Percentiles rank a stretch among this genome's conserved stretches.
Conservation (phyloP, 2,797 vertebrate genomes). For the Pterois miles region DNA sequence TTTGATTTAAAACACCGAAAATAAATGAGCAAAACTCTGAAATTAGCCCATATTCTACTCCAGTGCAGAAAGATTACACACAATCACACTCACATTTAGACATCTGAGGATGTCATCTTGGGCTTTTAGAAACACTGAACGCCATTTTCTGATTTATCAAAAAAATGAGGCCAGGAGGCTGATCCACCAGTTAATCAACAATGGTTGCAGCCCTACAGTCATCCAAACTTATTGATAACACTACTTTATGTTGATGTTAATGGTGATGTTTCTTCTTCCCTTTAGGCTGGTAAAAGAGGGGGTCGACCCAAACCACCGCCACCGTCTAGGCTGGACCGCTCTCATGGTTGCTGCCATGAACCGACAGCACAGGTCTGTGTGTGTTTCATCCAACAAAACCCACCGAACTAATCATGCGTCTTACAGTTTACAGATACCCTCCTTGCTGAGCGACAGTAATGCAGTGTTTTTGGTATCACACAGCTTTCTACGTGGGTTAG, state of each 20-base stretch:
- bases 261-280: slow-evolving; percentile 22
- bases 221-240: background rate
- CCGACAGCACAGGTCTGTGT: slow-evolving; percentile 88
- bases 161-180: no score
- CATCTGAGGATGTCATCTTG: no score
- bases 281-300: slow-evolving; percentile 89
- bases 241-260: background rate
- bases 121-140: background rate
- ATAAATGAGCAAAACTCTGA: background rate
- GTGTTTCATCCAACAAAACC: background rate
- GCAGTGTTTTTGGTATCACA: background rate
- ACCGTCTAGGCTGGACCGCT: slow-evolving; percentile 93
- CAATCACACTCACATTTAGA: background rate
- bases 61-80: background rate
- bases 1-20: background rate
- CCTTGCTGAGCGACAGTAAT: slow-evolving; percentile 10
- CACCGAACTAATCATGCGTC: background rate
- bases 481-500: slow-evolving; percentile 54
- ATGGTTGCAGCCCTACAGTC: no score
- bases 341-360: slow-evolving; percentile 96
- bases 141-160: background rate
- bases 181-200: no score
- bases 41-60: background rate
- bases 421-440: background rate
- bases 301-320: slow-evolving; percentile 87